Conservation (phyloP, 1,140 invertebrate genomes). For the Drosophila santomea region DNA sequence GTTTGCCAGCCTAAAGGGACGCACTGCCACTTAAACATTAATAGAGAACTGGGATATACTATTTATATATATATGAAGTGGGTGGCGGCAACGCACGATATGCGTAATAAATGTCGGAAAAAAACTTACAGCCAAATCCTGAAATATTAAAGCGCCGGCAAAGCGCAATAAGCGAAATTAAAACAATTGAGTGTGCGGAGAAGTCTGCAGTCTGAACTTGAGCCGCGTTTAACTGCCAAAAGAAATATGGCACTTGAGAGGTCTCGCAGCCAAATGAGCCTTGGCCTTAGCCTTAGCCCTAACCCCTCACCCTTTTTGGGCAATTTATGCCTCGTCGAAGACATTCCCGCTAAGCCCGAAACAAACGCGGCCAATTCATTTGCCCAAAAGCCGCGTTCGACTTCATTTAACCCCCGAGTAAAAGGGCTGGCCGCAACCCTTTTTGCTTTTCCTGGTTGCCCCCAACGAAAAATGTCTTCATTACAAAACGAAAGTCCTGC, state of each 20-base stretch:
- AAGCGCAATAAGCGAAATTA: slow-evolving; percentile 81
- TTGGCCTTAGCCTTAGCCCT: slow-evolving; percentile 54
- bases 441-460: slow-evolving; percentile 19
- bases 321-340: slow-evolving; percentile 77
- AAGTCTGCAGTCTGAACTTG: slow-evolving; percentile 16
- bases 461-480: slow-evolving; percentile 63
- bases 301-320: background rate
- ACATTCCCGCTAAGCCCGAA: slow-evolving; percentile 66
- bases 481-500: slow-evolving; percentile 50
- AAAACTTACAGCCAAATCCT: slow-evolving; percentile 71
- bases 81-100: slow-evolving; percentile 61
- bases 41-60: slow-evolving; percentile 63
- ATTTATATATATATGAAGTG: background rate
- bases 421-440: slow-evolving; percentile 24
- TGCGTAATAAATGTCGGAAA: slow-evolving; percentile 79
- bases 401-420: slow-evolving; percentile 71
- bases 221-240: slow-evolving; percentile 54
- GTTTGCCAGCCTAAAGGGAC: slow-evolving; percentile 72
- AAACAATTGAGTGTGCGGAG: slow-evolving; percentile 69
- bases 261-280: slow-evolving; percentile 67
- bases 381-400: slow-evolving; percentile 67
- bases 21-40: slow-evolving; percentile 82
- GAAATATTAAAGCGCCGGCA: slow-evolving; percentile 75
- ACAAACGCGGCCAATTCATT: slow-evolving; percentile 76
- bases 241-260: slow-evolving; percentile 72